phyloP scores from a whole-genome alignment of 2,797 vertebrate genomes.

The Glyptemys insculpta region DNA sequence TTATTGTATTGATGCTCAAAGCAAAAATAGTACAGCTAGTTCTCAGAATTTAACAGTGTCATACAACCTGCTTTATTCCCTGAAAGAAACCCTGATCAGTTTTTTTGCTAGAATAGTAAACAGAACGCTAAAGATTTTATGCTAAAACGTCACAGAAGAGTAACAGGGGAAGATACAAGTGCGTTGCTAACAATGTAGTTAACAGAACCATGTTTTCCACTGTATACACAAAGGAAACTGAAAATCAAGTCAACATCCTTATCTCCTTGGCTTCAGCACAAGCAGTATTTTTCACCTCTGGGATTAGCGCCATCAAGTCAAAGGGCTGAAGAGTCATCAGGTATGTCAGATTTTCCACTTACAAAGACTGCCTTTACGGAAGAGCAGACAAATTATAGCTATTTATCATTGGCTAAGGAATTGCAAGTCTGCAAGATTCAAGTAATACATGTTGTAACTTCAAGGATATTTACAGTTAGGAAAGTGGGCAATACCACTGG shows the following conservation, averaged over 20 bases:
- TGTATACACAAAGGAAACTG: background rate
- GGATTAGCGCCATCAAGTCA: background rate
- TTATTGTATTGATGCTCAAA: background rate
- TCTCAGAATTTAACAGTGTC: fast-evolving
- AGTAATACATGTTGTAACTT: background rate
- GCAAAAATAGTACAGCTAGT: background rate
- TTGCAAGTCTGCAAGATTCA: background rate
- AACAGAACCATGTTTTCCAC: background rate
- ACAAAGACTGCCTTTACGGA: background rate
- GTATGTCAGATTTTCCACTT: fast-evolving
- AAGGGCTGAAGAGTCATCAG: background rate
- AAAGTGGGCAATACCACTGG: background rate
- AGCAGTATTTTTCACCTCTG: fast-evolving
- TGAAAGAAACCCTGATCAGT: background rate
- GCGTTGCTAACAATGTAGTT: background rate
- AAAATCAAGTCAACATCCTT: background rate
- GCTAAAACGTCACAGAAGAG: background rate
- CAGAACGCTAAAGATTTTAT: background rate
- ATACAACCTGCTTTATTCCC: background rate
- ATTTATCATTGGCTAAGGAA: background rate
- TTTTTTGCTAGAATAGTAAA: background rate
- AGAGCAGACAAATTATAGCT: background rate
- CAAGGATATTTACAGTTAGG: background rate
- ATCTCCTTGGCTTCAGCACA: background rate
- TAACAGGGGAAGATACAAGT: background rate